These are phyloP conservation scores for Hirtodrosophila alboralis DNA, from an alignment of 2,888 invertebrate genomes.

Conservation along the genomic window DNA sequence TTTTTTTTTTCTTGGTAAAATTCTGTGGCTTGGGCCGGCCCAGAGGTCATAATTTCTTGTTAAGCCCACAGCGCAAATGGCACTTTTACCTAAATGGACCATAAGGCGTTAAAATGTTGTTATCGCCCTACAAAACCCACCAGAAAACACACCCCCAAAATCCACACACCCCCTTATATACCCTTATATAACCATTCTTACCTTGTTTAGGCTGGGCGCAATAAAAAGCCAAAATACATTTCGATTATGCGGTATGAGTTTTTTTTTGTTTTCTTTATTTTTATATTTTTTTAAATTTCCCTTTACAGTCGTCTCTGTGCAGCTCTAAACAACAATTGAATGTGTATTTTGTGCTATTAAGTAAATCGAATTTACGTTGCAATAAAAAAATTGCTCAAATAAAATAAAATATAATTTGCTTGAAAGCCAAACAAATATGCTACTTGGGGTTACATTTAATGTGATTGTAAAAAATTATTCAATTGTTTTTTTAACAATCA, in stretches of 20 bases:
- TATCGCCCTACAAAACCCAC: constrained; percentile 47
- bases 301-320: constrained; percentile 47
- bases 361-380: constrained; percentile 69
- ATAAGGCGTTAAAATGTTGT: constrained; percentile 81
- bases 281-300: constrained; percentile 49
- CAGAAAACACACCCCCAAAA: constrained; percentile 8
- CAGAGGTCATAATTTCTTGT: constrained; percentile 80
- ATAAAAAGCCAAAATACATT: constrained; percentile 75
- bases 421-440: constrained; percentile 63
- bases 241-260: constrained; percentile 68
- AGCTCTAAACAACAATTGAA: constrained; percentile 69
- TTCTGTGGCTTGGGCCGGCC: constrained; percentile 35
- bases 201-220: constrained; percentile 56
- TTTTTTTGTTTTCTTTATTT: constrained; percentile 18
- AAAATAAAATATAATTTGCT: constrained; percentile 68
- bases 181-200: constrained; percentile 42
- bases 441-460: constrained; percentile 9
- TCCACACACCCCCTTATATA: no score
- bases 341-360: constrained; percentile 43
- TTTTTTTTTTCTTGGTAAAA: constrained; percentile 26
- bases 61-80: constrained; percentile 81
- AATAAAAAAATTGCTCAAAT: constrained; percentile 58
- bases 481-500: constrained; percentile 29
- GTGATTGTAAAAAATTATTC: constrained; percentile 25
- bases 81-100: constrained; percentile 81